Conservation (phyloP, 2,113 vertebrate species). For the Holacanthus passer region DNA sequence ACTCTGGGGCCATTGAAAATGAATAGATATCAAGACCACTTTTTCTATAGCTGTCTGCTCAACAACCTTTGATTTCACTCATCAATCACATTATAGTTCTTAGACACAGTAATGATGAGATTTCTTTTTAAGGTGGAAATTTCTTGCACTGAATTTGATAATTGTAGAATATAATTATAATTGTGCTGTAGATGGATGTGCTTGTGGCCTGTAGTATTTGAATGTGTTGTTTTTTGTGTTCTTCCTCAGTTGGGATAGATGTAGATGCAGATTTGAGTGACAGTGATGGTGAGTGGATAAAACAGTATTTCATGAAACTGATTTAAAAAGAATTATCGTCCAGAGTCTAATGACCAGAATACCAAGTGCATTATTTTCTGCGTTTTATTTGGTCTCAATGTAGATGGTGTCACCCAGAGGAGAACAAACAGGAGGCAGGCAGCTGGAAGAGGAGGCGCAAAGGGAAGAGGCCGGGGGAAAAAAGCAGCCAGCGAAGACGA, state of each 20-base stretch:
- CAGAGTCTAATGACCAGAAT: not conserved
- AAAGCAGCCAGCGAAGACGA: constrained; percentile 73
- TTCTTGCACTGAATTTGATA: not conserved
- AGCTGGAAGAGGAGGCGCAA: constrained; percentile 67
- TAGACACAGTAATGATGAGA: no score
- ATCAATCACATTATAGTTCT: no score
- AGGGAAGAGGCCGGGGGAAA: constrained; percentile 67
- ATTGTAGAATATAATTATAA: not conserved
- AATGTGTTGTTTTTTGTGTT: constrained; percentile 48
- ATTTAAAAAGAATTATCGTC: not conserved
- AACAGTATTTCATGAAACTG: not conserved
- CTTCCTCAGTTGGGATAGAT: constrained; percentile 87
- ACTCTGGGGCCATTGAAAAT: no score
- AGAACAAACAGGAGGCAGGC: constrained; percentile 70
- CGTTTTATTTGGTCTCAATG: constrained; percentile 1
- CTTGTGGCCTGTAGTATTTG: not conserved
- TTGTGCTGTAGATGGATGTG: not conserved
- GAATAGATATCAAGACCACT: no score
- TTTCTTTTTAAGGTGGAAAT: no score
- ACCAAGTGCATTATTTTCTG: not conserved
- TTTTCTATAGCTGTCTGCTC: no score
- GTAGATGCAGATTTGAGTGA: constrained; percentile 87
- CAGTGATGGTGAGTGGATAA: constrained; percentile 84
- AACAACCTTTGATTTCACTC: no score
- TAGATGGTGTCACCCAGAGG: constrained; percentile 68